These are phyloP conservation scores for Ctenicera cuprea DNA, from an alignment of 2,888 invertebrate genomes.

Conservation along the genomic window DNA sequence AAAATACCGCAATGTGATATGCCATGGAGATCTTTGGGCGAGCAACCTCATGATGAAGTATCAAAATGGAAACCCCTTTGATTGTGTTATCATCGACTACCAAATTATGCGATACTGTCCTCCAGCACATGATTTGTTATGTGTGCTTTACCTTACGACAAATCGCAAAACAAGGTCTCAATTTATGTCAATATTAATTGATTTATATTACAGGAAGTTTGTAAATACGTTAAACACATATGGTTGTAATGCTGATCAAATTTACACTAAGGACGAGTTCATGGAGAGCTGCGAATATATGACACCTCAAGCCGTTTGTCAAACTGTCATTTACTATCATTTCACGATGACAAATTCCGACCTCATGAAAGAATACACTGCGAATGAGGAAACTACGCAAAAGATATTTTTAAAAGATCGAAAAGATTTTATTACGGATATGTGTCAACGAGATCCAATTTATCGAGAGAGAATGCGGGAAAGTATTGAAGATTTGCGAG, in stretches of 20 bases:
- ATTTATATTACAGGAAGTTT: slow-evolving; percentile 66
- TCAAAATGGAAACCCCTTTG: slow-evolving; percentile 54
- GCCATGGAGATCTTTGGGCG: slow-evolving; percentile 80
- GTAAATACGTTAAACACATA: slow-evolving; percentile 61
- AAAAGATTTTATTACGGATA: slow-evolving; percentile 48
- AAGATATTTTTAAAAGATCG: slow-evolving; percentile 55
- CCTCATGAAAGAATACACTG: slow-evolving; percentile 51
- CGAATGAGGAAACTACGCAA: slow-evolving; percentile 52
- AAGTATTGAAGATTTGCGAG: slow-evolving; percentile 51
- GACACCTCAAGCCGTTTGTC: slow-evolving; percentile 62
- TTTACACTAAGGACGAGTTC: slow-evolving; percentile 64
- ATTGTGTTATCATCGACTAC: slow-evolving; percentile 69
- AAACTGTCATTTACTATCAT: slow-evolving; percentile 32
- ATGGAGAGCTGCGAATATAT: slow-evolving; percentile 66
- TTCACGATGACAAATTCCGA: slow-evolving; percentile 23
- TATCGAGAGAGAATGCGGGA: slow-evolving; percentile 48
- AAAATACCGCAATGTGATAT: slow-evolving; percentile 74
- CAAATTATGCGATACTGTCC: slow-evolving; percentile 76
- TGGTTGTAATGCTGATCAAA: slow-evolving; percentile 57
- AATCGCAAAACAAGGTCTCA: slow-evolving; percentile 61
- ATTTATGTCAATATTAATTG: slow-evolving; percentile 63
- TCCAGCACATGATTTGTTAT: slow-evolving; percentile 79
- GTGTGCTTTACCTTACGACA: slow-evolving; percentile 64
- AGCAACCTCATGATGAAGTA: slow-evolving; percentile 71
- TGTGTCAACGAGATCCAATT: slow-evolving; percentile 51